Percentiles rank a stretch among this genome's conserved stretches.
phyloP scores from a whole-genome alignment of 2,113 vertebrate species.

The Felis chaus region DNA sequence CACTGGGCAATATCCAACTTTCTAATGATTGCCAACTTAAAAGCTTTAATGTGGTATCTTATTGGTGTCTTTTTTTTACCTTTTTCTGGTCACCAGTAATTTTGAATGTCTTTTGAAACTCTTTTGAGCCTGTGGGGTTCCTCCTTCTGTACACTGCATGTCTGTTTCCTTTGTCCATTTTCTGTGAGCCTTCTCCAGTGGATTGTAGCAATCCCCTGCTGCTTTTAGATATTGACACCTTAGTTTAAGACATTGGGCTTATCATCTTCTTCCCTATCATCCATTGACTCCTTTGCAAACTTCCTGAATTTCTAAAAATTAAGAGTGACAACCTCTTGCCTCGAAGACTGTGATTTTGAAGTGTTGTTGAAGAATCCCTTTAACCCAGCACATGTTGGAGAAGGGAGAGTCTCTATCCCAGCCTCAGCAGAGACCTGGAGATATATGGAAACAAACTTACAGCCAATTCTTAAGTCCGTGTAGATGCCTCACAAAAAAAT shows the following conservation, averaged over 20 bases:
- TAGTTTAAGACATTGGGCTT: not conserved
- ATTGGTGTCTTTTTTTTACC: not conserved
- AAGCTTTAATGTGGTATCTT: not conserved
- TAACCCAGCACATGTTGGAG: not conserved
- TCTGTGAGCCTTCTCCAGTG: not conserved
- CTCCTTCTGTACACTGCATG: not conserved
- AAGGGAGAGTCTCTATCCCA: not conserved
- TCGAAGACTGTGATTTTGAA: not conserved
- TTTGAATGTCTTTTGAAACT: not conserved
- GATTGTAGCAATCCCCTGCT: not conserved
- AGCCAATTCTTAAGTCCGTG: not conserved
- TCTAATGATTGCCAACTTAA: not conserved
- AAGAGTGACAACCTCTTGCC: not conserved
- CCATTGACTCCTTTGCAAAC: not conserved
- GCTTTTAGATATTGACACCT: not conserved
- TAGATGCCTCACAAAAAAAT: not conserved
- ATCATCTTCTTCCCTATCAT: not conserved
- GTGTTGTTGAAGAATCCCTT: not conserved
- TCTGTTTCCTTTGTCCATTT: not conserved
- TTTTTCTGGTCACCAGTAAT: not conserved
- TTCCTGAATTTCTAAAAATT: not conserved
- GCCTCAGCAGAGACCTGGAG: not conserved
- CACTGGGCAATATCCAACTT: not conserved
- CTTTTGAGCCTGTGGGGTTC: not conserved
- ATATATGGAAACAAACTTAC: not conserved